Evolutionary conservation across 2,797 vertebrate genomes (phyloP), one percentile per base, ranked within the genome.

Genomic region (Sphenodon punctatus): DNA sequence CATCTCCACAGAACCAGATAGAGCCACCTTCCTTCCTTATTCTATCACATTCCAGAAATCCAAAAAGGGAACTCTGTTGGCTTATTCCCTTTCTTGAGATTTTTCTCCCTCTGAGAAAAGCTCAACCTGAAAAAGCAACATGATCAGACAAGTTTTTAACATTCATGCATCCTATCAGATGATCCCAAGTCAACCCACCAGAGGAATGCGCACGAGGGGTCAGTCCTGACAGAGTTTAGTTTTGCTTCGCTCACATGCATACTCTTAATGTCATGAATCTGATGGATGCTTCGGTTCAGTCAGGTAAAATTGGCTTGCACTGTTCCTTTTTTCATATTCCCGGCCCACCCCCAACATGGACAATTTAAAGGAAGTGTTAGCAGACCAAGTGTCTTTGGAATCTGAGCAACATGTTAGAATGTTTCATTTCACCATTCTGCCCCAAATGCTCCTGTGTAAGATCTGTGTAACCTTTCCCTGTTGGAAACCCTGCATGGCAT

Each of bases 331-430:
- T n/a, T 25, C 48, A 6, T 2, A 7, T 4, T 48, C 12, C 7
- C 49, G n/a, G 12, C 25, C 16, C 32, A 53, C 53, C 32, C 17
- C 42, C 3, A 0, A 55, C 73, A 0, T 1, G 8, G 17, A n/a
- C 4, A 67, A 6, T 9, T 80, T 74, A 22, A 69, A 77, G 61
- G 67, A 67, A 81, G 84, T 63, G 34, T 45, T 58, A 38, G 34
- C 38, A 61, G 3, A 30, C 34, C 20, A 77, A 30, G 45, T 10
- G 2, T 15, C 55, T 30, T 27, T 32, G 8, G 32, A 51, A 1
- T 27, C 8, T 3, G 48, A 42, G 6, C 63, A 56, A 0, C 0
- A 1, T 68, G 13, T 84, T 30, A 59, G 60, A 59, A 30, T 48
- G 10, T 20, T 56, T 60, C 16, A 42, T 32, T 64, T 42, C 4